A percentile compares a stretch with the other conserved stretches of the same genome.
Conservation (phyloP, 2,888 invertebrate genomes). For the Nephrotoma flavescens region DNA sequence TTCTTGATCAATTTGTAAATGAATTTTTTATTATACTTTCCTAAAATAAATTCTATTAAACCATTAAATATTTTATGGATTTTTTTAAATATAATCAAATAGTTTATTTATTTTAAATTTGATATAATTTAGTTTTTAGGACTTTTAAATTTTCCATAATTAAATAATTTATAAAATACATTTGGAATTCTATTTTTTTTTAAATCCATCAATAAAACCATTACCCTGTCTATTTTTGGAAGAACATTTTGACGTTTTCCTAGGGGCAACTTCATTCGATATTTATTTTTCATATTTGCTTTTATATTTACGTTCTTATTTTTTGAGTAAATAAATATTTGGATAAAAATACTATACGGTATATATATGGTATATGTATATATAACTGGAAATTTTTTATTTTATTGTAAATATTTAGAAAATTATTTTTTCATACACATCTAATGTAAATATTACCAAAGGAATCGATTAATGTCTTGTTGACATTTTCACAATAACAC, state of each 20-base stretch:
- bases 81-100: not conserved
- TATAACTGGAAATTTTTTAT: not conserved
- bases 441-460: not conserved
- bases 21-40: not conserved
- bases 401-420: not conserved
- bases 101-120: not conserved
- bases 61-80: not conserved
- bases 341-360: not conserved
- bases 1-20: not conserved
- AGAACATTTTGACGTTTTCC: not conserved
- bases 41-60: not conserved
- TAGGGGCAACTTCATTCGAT: not conserved
- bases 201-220: not conserved
- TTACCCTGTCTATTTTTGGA: not conserved
- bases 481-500: not conserved
- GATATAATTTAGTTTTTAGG: not conserved
- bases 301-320: not conserved
- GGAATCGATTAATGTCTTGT: not conserved
- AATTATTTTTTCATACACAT: not conserved
- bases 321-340: not conserved
- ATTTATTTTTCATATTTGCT: not conserved
- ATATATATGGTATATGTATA: not conserved
- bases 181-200: not conserved
- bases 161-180: not conserved
- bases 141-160: not conserved